A percentile compares a stretch with the other conserved stretches of the same genome.
Conservation (phyloP, 2,888 invertebrate genomes). For the Lobophora halterata region DNA sequence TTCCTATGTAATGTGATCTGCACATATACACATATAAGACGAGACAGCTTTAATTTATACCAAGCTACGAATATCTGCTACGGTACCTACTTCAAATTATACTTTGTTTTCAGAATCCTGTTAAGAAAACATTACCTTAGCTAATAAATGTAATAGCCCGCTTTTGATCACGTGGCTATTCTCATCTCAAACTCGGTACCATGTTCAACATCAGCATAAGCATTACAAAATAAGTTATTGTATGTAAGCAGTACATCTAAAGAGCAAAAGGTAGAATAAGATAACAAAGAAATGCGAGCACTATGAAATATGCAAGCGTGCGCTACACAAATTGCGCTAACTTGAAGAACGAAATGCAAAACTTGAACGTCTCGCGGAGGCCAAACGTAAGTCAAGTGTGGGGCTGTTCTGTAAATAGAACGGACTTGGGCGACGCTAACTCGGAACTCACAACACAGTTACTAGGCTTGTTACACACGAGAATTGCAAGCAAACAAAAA, state of each 20-base stretch:
- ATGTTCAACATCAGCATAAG: conserved; percentile 16
- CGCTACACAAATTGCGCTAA: conserved; percentile 65
- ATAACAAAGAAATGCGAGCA: conserved; percentile 44
- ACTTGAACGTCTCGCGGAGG: conserved; percentile 55
- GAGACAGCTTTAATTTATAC: too few relatives aligned
- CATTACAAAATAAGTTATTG: conserved; percentile 14
- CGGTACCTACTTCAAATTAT: too few relatives aligned
- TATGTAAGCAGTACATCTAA: conserved; percentile 23
- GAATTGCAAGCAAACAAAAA: not conserved
- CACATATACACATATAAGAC: not conserved
- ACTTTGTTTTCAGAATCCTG: too few relatives aligned
- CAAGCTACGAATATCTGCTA: too few relatives aligned
- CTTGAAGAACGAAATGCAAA: conserved; percentile 65
- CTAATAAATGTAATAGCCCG: too few relatives aligned
- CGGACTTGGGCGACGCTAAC: conserved; percentile 46
- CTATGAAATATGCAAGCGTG: conserved; percentile 61
- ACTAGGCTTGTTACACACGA: conserved; percentile 31
- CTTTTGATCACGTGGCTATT: too few relatives aligned
- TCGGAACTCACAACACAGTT: conserved; percentile 46
- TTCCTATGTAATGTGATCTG: not conserved
- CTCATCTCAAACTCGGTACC: conserved; percentile 1
- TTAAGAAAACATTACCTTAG: too few relatives aligned
- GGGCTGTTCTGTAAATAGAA: conserved; percentile 52
- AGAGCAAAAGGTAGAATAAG: conserved; percentile 44
- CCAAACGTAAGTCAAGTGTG: conserved; percentile 64